These are phyloP conservation scores for Slavum lentiscoides DNA, from an alignment of 2,888 invertebrate species.

Conservation along the genomic window DNA sequence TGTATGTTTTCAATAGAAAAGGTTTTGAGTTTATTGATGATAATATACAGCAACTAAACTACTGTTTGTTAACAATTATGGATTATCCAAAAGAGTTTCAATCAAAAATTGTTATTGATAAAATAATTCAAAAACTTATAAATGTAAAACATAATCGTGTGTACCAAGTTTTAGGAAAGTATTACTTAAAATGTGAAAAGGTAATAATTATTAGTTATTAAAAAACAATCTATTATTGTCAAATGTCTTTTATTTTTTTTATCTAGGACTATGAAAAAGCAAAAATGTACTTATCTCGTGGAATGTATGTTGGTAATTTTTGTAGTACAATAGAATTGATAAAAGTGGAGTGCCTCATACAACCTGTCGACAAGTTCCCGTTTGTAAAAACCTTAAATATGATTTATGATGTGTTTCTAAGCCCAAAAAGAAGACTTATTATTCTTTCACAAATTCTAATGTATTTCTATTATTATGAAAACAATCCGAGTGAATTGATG, in stretches of 20 bases:
- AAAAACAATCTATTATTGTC: no score
- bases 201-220: neutral
- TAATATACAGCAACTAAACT: neutral
- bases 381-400: slow-evolving; percentile 13
- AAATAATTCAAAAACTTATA: slow-evolving; percentile 1
- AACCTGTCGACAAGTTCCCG: slow-evolving; percentile 20
- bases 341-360: slow-evolving; percentile 23
- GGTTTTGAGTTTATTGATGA: slow-evolving; percentile 12
- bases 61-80: neutral
- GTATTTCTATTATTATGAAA: neutral
- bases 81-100: neutral
- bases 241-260: neutral
- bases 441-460: slow-evolving; percentile 14
- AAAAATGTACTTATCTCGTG: slow-evolving; percentile 28
- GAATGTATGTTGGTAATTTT: slow-evolving; percentile 34
- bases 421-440: neutral
- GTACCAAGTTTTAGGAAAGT: slow-evolving; percentile 2
- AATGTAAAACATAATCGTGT: neutral
- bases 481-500: slow-evolving; percentile 30
- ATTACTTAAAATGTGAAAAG: slow-evolving; percentile 18
- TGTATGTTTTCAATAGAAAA: slow-evolving; percentile 16
- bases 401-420: neutral
- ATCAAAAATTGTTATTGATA: neutral
- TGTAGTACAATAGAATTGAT: slow-evolving; percentile 12
- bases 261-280: slow-evolving; percentile 31